These are phyloP conservation scores for Tangara arthus DNA, from an alignment of 2,797 vertebrate species.

Conservation along the genomic window DNA sequence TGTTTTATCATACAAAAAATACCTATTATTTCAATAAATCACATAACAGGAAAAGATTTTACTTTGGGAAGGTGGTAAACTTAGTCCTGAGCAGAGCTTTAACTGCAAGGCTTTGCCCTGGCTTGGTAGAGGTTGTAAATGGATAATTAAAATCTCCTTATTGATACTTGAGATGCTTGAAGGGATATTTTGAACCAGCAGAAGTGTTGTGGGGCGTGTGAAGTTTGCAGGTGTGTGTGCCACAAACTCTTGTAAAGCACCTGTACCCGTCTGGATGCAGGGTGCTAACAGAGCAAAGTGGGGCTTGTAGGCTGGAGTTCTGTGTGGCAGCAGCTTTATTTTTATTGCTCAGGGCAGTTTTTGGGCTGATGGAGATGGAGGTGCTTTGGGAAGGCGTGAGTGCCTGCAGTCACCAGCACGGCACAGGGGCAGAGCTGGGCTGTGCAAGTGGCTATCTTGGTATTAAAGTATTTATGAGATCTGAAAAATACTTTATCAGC, in stretches of 20 bases:
- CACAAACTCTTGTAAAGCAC: neutral
- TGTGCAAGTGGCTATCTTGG: neutral
- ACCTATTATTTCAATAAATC: constrained; percentile 22
- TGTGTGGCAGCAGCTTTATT: neutral
- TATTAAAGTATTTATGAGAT: neutral
- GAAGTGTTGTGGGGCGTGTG: fast-evolving
- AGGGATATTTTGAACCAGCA: neutral
- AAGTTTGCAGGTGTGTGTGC: neutral
- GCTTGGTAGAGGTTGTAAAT: neutral
- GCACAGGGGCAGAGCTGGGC: neutral
- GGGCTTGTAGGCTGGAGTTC: neutral
- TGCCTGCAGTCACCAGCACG: fast-evolving
- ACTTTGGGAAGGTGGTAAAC: neutral
- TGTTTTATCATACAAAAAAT: neutral
- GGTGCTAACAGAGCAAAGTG: neutral
- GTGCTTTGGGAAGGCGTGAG: neutral
- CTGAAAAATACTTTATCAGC: neutral
- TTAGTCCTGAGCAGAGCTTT: neutral
- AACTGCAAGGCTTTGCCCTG: neutral
- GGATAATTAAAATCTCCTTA: neutral
- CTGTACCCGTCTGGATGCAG: neutral
- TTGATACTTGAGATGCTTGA: neutral
- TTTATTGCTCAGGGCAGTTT: neutral
- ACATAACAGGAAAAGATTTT: neutral
- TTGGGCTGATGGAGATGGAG: neutral